These are phyloP conservation scores for Phalacrocorax brasilianus DNA, from an alignment of 2,113 vertebrate genomes.

Conservation along the genomic window DNA sequence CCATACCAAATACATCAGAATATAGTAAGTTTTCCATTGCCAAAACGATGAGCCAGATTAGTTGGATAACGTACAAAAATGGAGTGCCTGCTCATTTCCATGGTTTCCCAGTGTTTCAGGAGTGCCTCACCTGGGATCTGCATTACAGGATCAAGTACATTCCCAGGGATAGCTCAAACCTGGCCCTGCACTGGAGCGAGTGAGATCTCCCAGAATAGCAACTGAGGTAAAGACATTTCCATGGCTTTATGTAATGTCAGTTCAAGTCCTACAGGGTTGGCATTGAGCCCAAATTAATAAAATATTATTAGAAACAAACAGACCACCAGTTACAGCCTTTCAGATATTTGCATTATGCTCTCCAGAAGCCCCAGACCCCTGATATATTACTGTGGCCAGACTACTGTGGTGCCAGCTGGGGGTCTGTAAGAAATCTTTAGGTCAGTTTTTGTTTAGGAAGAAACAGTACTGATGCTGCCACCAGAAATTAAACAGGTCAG, in stretches of 20 bases:
- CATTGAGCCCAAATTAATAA: not conserved
- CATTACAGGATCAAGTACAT: too few species aligned
- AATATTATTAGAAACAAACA: not conserved
- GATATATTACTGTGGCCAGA: not conserved
- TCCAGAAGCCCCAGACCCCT: not conserved
- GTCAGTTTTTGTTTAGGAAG: not conserved
- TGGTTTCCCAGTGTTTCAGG: not conserved
- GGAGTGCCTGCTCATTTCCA: not conserved
- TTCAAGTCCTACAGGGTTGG: not conserved
- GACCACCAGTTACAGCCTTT: not conserved
- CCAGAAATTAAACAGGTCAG: not conserved
- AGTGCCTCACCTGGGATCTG: not conserved
- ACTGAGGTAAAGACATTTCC: not conserved
- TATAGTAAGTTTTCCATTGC: not conserved
- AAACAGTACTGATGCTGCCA: not conserved
- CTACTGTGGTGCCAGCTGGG: not conserved
- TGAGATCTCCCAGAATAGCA: not conserved
- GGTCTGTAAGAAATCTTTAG: not conserved
- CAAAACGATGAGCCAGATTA: not conserved
- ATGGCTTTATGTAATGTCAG: not conserved
- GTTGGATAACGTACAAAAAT: accelerated
- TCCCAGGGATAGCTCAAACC: not conserved
- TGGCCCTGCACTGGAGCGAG: not conserved
- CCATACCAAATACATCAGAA: not conserved
- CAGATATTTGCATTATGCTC: not conserved